A percentile compares a stretch with the other conserved stretches of the same genome.
phyloP scores from a whole-genome alignment of 2,797 vertebrate genomes.

The Odontamblyopus rebecca region DNA sequence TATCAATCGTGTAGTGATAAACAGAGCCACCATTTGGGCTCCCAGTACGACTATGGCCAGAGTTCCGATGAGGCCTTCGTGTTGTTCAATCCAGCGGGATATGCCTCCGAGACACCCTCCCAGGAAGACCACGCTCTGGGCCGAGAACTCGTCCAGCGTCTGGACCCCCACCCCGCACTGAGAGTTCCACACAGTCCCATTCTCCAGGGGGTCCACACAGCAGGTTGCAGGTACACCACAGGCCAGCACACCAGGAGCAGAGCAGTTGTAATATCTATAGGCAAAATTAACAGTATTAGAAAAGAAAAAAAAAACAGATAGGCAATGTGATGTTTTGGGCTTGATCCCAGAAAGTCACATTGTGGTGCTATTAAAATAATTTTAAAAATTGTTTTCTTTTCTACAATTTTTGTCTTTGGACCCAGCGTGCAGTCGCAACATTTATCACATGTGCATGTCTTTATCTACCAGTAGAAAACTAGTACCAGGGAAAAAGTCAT shows the following conservation, averaged over 20 bases:
- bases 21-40: constrained; percentile 74
- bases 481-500: no score
- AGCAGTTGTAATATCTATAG: constrained; percentile 92
- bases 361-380: no score
- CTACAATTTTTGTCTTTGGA: no score
- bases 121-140: constrained; percentile 72
- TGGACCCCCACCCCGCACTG: constrained; percentile 83
- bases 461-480: no score
- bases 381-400: no score
- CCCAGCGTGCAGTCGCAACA: no score
- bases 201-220: constrained; percentile 82
- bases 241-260: constrained; percentile 81
- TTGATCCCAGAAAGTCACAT: no score
- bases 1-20: constrained; percentile 72
- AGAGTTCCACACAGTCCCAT: constrained; percentile 80
- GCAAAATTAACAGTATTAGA: neutral
- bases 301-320: no score
- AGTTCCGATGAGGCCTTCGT: constrained; percentile 52
- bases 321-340: no score
- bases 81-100: constrained; percentile 75
- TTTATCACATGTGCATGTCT: no score
- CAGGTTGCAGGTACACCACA: constrained; percentile 90
- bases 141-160: constrained; percentile 70
- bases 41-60: constrained; percentile 40
- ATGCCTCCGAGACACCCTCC: constrained; percentile 83